Conservation (phyloP, 2,888 invertebrate genomes). For the Athalia rosae region DNA sequence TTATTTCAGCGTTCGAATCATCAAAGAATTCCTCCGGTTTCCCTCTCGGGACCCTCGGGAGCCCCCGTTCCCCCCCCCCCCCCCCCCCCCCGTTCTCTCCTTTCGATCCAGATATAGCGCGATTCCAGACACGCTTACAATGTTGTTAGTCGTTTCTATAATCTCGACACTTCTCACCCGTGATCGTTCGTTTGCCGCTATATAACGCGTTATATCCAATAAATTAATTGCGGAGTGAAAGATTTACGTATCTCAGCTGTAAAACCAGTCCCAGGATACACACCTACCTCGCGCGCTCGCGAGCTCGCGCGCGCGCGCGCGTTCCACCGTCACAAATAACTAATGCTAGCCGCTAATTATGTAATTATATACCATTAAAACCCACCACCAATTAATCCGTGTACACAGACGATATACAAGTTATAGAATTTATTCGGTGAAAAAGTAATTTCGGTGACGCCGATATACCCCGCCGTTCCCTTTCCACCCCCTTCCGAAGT, state of each 20-base stretch:
- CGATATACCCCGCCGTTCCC: conserved; percentile 8
- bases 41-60: too few species aligned
- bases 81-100: too few species aligned
- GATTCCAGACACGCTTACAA: not conserved
- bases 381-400: conserved; percentile 65
- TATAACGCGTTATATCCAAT: conserved; percentile 58
- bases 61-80: too few species aligned
- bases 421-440: conserved; percentile 44
- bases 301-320: too few species aligned
- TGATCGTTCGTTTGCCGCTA: not conserved
- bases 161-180: conserved; percentile 25
- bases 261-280: conserved; percentile 62
- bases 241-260: conserved; percentile 71
- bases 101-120: too few species aligned
- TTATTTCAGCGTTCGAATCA: too few species aligned
- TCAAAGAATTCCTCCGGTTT: too few species aligned
- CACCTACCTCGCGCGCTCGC: too few species aligned
- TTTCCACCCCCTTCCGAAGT: not conserved
- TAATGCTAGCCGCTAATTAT: conserved; percentile 69
- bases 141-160: conserved; percentile 14
- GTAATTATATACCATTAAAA: conserved; percentile 71
- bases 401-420: conserved; percentile 13
- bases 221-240: conserved; percentile 67
- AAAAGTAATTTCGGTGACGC: conserved; percentile 50
- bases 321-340: conserved; percentile 47